These are phyloP conservation scores for Panzeria rudis DNA, from an alignment of 2,888 invertebrate genomes.

Conservation along the genomic window DNA sequence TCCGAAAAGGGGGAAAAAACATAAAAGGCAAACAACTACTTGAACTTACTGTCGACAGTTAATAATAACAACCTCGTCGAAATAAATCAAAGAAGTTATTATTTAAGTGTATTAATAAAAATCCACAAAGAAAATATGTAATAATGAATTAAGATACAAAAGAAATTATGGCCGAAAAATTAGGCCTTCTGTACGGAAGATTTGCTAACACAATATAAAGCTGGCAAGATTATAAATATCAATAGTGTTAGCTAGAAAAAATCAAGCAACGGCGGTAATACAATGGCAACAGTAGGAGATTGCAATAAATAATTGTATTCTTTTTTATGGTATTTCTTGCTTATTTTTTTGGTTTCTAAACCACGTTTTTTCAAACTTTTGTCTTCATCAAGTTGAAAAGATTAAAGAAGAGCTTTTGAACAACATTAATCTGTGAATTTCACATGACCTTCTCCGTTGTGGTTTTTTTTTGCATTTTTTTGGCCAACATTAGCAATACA, in stretches of 20 bases:
- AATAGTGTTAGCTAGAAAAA: background rate
- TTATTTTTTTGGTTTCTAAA: conserved; percentile 1
- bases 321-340: conserved; percentile 9
- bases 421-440: conserved; percentile 55
- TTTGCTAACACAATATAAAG: background rate
- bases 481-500: conserved; percentile 12
- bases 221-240: background rate
- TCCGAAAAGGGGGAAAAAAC: conserved; percentile 16
- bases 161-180: conserved; percentile 56
- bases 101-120: background rate
- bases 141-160: conserved; percentile 48
- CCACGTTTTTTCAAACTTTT: conserved; percentile 1
- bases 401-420: conserved; percentile 42
- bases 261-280: background rate
- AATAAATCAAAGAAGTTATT: conserved; percentile 22
- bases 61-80: conserved; percentile 34
- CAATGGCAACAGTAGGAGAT: conserved; percentile 43
- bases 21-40: conserved; percentile 34
- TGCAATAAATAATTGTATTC: conserved; percentile 52
- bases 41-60: conserved; percentile 45
- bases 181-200: conserved; percentile 25
- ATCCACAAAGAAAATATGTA: conserved; percentile 18
- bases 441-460: conserved; percentile 63
- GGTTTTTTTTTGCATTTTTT: background rate
- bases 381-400: conserved; percentile 20